Evolutionary conservation across 2,797 vertebrate species (phyloP), one percentile per base, ranked within the genome.

Genomic region (Pachyuromys duprasi): DNA sequence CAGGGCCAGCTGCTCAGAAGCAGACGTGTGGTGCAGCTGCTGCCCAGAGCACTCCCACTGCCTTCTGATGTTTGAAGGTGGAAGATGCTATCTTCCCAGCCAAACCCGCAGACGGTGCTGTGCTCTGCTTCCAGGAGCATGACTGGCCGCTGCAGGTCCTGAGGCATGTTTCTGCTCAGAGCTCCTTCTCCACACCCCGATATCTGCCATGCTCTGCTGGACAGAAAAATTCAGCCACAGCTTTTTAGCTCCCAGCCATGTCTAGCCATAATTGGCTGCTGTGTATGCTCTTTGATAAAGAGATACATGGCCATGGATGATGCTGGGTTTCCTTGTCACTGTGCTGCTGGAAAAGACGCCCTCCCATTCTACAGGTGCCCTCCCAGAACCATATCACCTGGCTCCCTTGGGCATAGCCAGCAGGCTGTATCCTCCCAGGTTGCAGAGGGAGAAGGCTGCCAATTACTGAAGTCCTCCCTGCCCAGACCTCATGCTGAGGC

Each of bases 281-380:
- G 42, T 69, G 26, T 20, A 3, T 1, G 1, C 33, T 8, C 57
- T 70, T 15, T 53, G 53, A 80, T 57, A 49, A 75, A 80, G 79
- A 57, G 4, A 2, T 57, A 17, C 53, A 55, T 55, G 15, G 2
- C 72, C 84, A 53, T 28, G 6, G 69, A 81, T 67, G 62, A 57
- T 15, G 57, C 62, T 1, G 17, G 39, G 24, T 28, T 26, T 63
- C 33, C 82, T 88, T 5, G 1, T 8, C 7, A 1, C 0, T 5
- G n/a, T 49, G 12, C 33, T 31, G 70, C 49, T 13, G 49, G 65
- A 39, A 20, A 70, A 26, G 62, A 6, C 17, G 15, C 36, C 72
- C 76, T 80, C 0, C 28, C 1, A 0, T n/a, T 84, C 62, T 31
- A 8, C 11, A 0, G 13, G 65, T 0, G 1, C 3, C 1, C 7